Percentiles rank a stretch among this genome's conserved stretches.
phyloP scores from a whole-genome alignment of 1,140 invertebrate species.

The Diabrotica undecimpunctata region DNA sequence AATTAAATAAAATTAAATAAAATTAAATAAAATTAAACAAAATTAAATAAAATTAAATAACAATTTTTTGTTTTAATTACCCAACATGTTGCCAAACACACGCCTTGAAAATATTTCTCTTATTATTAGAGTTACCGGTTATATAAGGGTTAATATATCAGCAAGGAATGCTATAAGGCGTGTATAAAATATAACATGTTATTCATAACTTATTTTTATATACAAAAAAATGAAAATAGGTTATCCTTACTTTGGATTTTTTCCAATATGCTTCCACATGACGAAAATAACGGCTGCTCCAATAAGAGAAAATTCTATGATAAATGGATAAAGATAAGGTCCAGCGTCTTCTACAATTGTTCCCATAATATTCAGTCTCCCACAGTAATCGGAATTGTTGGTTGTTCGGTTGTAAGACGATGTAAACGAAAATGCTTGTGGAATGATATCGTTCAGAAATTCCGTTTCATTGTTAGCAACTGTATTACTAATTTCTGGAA shows the following conservation, averaged over 20 bases:
- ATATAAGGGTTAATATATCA: too few species aligned
- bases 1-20: too few species aligned
- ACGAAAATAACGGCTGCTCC: constrained; percentile 96
- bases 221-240: too few species aligned
- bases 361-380: constrained; percentile 86
- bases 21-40: too few species aligned
- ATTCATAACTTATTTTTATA: too few species aligned
- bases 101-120: too few species aligned
- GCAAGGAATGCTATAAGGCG: too few species aligned
- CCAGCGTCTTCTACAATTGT: constrained; percentile 86
- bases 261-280: constrained; percentile 94
- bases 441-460: constrained; percentile 38
- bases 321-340: constrained; percentile 92
- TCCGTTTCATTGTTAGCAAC: constrained; percentile 39
- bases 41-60: too few species aligned
- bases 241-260: constrained; percentile 67
- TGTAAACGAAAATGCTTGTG: constrained; percentile 35
- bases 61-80: too few species aligned
- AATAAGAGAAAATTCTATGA: constrained; percentile 95
- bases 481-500: constrained; percentile 23
- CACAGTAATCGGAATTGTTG: constrained; percentile 57
- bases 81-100: too few species aligned
- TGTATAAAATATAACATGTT: too few species aligned
- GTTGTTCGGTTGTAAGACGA: constrained; percentile 30
- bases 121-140: too few species aligned